These are phyloP conservation scores for Anagyrus pseudococci DNA, from an alignment of 2,888 invertebrate species.

Conservation along the genomic window DNA sequence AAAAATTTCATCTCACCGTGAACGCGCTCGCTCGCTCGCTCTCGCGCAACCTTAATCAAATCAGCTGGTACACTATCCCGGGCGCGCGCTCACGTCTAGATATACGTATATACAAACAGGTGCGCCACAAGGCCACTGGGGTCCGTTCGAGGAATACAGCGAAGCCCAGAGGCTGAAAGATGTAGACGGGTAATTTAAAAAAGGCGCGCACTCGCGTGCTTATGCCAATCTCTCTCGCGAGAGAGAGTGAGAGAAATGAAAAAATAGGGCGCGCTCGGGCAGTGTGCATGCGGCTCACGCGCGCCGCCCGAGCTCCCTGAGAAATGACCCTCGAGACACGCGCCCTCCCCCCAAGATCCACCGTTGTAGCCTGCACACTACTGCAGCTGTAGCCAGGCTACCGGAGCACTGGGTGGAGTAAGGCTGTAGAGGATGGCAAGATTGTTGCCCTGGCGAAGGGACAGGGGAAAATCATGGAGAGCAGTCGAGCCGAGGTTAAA, in stretches of 20 bases:
- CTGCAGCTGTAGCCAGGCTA: no score
- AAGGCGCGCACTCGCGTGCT: constrained; percentile 30
- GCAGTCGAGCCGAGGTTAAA: constrained; percentile 31
- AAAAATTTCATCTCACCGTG: constrained; percentile 33
- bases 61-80: constrained; percentile 3
- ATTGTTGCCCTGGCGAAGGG: not conserved
- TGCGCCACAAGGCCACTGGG: constrained; percentile 1
- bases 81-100: not conserved
- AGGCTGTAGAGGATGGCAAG: not conserved
- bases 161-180: constrained; percentile 37
- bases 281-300: constrained; percentile 26
- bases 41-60: constrained; percentile 31
- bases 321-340: constrained; percentile 37
- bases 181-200: constrained; percentile 38
- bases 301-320: no score
- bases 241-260: not conserved
- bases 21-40: not conserved
- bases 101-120: not conserved
- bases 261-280: not conserved
- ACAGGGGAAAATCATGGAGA: constrained; percentile 1
- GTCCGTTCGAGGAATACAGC: no score
- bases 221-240: constrained; percentile 34
- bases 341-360: no score
- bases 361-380: no score
- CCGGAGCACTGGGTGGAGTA: not conserved